phyloP scores from a whole-genome alignment of 2,888 invertebrate species.

The Eristalis tenax region DNA sequence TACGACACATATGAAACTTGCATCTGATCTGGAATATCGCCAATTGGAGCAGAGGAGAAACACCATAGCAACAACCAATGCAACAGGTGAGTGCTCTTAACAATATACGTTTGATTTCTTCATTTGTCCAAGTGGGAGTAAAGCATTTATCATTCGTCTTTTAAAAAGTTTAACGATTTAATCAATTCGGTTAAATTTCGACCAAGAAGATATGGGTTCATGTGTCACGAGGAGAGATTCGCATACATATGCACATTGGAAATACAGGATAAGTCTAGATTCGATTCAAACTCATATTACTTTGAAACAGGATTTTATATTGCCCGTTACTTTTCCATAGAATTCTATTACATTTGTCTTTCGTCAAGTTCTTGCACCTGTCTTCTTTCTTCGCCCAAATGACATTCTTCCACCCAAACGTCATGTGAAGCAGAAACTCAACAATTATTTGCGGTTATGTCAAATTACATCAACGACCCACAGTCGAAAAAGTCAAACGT shows the following conservation, averaged over 20 bases:
- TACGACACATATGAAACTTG: slow-evolving; percentile 23
- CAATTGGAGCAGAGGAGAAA: slow-evolving; percentile 60
- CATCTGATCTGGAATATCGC: slow-evolving; percentile 41
- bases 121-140: no score
- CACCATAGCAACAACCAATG: slow-evolving; percentile 55
- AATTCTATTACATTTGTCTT: slow-evolving; percentile 22
- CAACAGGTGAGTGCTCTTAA: slow-evolving; percentile 33
- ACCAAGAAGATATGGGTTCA: no score
- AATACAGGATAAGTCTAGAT: no score
- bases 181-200: no score
- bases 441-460: slow-evolving; percentile 6
- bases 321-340: background rate
- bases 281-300: background rate
- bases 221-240: no score
- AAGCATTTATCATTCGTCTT: no score
- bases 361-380: background rate
- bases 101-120: background rate
- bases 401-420: background rate
- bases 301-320: background rate
- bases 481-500: background rate
- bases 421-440: background rate
- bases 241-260: no score
- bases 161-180: no score
- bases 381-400: background rate
- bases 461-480: background rate